A percentile compares a stretch with the other conserved stretches of the same genome.
Evolutionary conservation across 2,888 invertebrate genomes (phyloP).

Genomic region (Parochlus steinenii): DNA sequence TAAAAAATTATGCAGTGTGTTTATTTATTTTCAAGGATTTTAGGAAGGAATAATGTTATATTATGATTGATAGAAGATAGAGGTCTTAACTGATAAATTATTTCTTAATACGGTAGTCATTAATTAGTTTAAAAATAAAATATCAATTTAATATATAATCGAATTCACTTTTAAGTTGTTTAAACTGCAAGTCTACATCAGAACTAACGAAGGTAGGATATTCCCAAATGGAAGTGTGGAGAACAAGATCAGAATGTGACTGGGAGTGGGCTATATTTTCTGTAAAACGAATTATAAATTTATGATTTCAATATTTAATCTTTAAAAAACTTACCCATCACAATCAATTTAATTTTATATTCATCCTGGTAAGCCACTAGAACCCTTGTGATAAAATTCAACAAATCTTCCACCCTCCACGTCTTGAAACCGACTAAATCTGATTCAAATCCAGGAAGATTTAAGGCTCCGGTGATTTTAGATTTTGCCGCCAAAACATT

Average conservation of each 20-base stretch:
- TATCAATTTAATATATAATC: no score
- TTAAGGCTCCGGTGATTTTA: background rate
- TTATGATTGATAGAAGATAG: no score
- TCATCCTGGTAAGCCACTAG: background rate
- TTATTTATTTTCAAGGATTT: no score
- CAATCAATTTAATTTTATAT: background rate
- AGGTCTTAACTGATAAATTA: no score
- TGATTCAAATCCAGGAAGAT: background rate
- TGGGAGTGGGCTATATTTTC: conserved; percentile 5
- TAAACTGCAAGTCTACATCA: background rate
- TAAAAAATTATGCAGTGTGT: no score
- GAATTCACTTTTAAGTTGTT: no score
- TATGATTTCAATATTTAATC: no score
- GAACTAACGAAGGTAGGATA: background rate
- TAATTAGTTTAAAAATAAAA: no score
- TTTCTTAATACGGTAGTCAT: no score
- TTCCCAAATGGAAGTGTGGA: background rate
- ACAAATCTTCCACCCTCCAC: background rate
- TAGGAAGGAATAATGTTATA: no score
- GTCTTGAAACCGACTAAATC: background rate
- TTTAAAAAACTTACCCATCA: conserved; percentile 7
- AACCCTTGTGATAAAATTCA: background rate
- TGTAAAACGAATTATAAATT: background rate
- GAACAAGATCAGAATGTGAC: background rate
- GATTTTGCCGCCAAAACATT: conserved; percentile 13